Evolutionary conservation across 2,797 vertebrate genomes (phyloP), one percentile per base, ranked within the genome.

Genomic region (Myripristis murdjan): DNA sequence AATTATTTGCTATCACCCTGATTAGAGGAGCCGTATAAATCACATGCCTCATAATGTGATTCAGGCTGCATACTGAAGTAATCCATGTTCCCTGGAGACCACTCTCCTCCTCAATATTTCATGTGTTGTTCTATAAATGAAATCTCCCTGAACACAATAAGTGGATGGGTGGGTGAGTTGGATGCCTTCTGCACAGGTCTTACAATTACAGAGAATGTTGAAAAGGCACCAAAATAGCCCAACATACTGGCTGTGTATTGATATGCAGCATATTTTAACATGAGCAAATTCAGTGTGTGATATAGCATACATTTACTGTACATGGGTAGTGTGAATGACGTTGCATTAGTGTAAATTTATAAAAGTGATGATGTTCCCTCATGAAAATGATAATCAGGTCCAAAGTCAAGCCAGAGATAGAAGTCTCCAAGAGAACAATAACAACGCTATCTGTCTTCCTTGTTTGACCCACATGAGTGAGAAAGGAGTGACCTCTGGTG

Each of bases 401-500:
- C 52, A 31, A 18, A 33, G 16, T n/a, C 16, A 18, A 16, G 26
- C 5, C 11, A 16, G 16, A 55, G 20, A 41, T 33, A 23, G 54
- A 37, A 11, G 10, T 33, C 4, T 15, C 22, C 2, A 18, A n/a
- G 16, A n/a, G 5, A 31, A 9, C 4, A 35, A 9, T 35, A 35
- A 3, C 14, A n/a, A 8, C 4, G 8, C 10, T 22, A 46, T 54
- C n/a, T 39, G 18, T 56, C n/a, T 56, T 39, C 37, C 11, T 5
- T 20, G 4, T 11, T 1, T 39, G 1, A 14, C 1, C 6, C 8
- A 33, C 12, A 62, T 16, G 46, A 43, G 51, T 43, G 59, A 63
- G 59, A 73, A 53, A 78, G 9, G 41, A 66, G 79, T 57, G 91
- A 85, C 88, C 81, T 84, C 89, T 92, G 68, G 79, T 87, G 88